These are phyloP conservation scores for Erpetoichthys calabaricus DNA, from an alignment of 2,797 vertebrate species.

Conservation along the genomic window DNA sequence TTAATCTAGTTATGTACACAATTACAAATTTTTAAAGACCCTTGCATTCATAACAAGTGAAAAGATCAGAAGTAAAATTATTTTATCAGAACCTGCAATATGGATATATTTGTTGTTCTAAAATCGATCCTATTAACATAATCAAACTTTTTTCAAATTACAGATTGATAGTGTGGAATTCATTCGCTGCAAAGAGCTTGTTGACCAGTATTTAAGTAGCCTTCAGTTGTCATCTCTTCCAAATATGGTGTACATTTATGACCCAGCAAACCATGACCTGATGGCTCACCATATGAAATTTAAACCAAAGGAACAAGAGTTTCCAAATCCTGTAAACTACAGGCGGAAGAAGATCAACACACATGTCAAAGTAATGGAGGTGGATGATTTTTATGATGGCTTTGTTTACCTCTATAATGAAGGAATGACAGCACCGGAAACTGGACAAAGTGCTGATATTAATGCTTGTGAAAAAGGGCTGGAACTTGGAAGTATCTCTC, in stretches of 20 bases:
- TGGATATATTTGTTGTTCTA: no score
- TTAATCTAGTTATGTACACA: no score
- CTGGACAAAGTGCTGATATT: neutral
- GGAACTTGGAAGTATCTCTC: slow-evolving; percentile 21
- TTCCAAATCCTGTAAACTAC: neutral
- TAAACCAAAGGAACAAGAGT: slow-evolving; percentile 7
- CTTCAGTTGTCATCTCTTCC: slow-evolving; percentile 34
- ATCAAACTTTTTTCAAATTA: slow-evolving; percentile 15
- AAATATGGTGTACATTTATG: slow-evolving; percentile 42
- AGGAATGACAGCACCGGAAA: slow-evolving; percentile 12
- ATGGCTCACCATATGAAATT: slow-evolving; percentile 14
- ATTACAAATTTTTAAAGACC: no score
- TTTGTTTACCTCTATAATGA: slow-evolving; percentile 42
- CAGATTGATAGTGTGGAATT: slow-evolving; percentile 46
- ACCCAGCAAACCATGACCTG: slow-evolving; percentile 21
- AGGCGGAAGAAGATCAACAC: neutral
- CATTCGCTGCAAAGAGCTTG: slow-evolving; percentile 51
- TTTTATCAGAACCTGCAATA: no score
- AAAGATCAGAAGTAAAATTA: no score
- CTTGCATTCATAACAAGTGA: no score
- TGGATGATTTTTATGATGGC: slow-evolving; percentile 48
- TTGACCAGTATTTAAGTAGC: slow-evolving; percentile 41
- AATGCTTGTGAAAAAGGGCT: fast-evolving
- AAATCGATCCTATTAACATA: no score
- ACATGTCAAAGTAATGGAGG: slow-evolving; percentile 19